Base-by-base conservation (phyloP, 1,140 invertebrate genomes). In the Papilio xuthus region DNA sequence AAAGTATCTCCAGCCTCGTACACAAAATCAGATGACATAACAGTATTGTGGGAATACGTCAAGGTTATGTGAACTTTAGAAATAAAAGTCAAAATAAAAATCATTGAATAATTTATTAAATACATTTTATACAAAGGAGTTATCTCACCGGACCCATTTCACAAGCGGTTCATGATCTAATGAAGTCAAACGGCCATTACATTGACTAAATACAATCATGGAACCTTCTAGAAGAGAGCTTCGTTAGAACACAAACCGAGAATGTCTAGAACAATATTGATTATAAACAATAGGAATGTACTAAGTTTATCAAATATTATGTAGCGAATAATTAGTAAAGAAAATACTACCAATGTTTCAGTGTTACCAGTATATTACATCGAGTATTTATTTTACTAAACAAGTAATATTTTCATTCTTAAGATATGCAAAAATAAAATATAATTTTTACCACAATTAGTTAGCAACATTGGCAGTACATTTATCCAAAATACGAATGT, bases 81-180 rank as follows among this genome's bases (percentile, higher is more conserved):
- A 74, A 37, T 74, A 53, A 53, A 50, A 74, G 8, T 37, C 71
- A 2, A 26, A 44, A 26, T 53, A 50, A 23, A 74, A 74, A 74
- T 74, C 28, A 15, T 74, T 74, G n/a, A 74, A 74, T 74, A 74
- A 53, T 74, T 74, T 74, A 74, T 74, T 74, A 74, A 74, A 74
- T 74, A 74, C 72, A 53, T 74, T 74, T 74, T 74, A 74, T 74
- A 74, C 72, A 74, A 74, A 74, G 18, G 23, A 53, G 71, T 42
- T n/a, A 44, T 74, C 53, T 74, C 50, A 74, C 44, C 71, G 13
- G 23, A 73, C 10, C 69, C 37, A 42, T 71, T 71, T 41, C 32
- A 41, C n/a, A 50, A 44, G 42, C 20, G n/a, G 71, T 73, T 73
- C 41, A 41, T 53, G 50, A 10, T 74, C 72, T 32, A 53, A 32